phyloP scores from a whole-genome alignment of 2,113 vertebrate species.

The Podarcis raffonei region DNA sequence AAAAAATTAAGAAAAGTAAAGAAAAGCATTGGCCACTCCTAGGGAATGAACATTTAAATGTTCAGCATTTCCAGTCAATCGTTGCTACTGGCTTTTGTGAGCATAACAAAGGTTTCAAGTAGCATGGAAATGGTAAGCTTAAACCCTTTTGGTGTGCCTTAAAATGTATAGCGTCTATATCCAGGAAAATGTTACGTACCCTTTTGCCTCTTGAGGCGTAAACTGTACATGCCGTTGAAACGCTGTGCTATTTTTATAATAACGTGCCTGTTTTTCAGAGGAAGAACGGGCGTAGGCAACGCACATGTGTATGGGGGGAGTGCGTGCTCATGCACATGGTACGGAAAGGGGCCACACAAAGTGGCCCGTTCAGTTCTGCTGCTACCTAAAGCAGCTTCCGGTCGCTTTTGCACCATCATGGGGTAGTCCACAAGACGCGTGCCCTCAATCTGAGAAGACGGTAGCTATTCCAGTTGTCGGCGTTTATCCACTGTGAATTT shows the following conservation, averaged over 20 bases:
- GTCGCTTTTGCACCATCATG: constrained; percentile 42
- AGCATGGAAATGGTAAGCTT: constrained; percentile 64
- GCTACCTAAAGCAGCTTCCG: constrained; percentile 54
- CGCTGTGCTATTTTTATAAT: constrained; percentile 65
- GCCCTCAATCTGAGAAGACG: constrained; percentile 45
- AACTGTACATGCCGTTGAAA: constrained; percentile 63
- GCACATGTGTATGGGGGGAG: not conserved
- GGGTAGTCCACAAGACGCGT: constrained; percentile 46
- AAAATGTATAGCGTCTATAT: constrained; percentile 73
- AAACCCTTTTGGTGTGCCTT: constrained; percentile 77
- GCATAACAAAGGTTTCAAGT: constrained; percentile 64
- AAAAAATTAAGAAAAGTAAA: not conserved
- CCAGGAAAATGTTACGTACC: constrained; percentile 63
- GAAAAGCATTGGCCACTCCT: constrained; percentile 48
- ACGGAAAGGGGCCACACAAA: not conserved
- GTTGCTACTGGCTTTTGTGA: constrained; percentile 63
- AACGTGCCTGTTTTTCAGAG: constrained; percentile 58
- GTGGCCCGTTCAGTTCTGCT: constrained; percentile 62
- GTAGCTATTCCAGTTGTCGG: constrained; percentile 60
- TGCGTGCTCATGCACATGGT: constrained; percentile 3
- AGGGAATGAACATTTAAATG: constrained; percentile 63
- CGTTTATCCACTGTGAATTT: constrained; percentile 72
- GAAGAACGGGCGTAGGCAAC: not conserved
- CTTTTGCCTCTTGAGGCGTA: constrained; percentile 62
- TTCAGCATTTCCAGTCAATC: constrained; percentile 67